These are phyloP conservation scores for Protophormia terraenovae DNA, from an alignment of 2,888 invertebrate species.

Conservation along the genomic window DNA sequence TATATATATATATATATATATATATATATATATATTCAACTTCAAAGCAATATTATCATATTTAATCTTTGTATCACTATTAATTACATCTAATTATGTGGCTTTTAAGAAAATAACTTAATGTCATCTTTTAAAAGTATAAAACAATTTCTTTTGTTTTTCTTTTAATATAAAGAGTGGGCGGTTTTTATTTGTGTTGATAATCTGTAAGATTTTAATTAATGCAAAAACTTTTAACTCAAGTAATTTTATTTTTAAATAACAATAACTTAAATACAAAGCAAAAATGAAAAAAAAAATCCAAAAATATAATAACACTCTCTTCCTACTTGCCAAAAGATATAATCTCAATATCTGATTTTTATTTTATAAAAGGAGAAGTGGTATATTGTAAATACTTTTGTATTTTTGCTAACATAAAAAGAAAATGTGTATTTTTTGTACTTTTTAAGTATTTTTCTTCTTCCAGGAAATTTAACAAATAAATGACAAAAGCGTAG, in stretches of 20 bases:
- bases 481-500: background rate
- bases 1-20: too few relatives aligned
- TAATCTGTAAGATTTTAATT: constrained; percentile 29
- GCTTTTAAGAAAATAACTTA: background rate
- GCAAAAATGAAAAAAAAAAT: background rate
- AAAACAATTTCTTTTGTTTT: background rate
- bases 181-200: background rate
- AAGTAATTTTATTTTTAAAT: background rate
- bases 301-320: background rate
- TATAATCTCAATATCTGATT: background rate
- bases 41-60: background rate
- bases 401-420: background rate
- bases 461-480: constrained; percentile 27
- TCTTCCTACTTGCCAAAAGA: background rate
- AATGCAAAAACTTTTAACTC: constrained; percentile 28
- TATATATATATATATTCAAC: too few relatives aligned
- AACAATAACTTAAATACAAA: background rate
- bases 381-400: background rate
- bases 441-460: background rate
- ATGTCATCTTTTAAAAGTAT: background rate
- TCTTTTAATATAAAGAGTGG: background rate
- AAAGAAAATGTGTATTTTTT: background rate
- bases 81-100: background rate
- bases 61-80: background rate
- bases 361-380: background rate